Evolutionary conservation across 2,113 vertebrate genomes (phyloP).

Genomic region (Ploceus nigricollis): DNA sequence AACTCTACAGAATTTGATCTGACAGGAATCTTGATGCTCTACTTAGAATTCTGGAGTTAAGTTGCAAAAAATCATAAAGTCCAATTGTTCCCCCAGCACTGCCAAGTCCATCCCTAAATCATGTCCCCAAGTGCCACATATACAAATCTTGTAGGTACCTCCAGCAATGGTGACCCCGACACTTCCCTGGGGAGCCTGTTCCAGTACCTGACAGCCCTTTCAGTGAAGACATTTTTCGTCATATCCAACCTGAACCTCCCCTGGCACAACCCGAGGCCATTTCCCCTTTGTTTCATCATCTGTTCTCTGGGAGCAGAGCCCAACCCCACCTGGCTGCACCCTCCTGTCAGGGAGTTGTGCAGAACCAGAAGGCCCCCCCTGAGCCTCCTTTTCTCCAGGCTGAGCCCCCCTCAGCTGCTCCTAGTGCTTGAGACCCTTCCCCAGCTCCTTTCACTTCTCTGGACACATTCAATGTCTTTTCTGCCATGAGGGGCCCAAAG

Average conservation of each 20-base stretch:
- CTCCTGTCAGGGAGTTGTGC: neutral
- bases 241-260: neutral
- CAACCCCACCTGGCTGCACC: rapidly evolving
- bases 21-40: neutral
- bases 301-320: neutral
- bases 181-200: neutral
- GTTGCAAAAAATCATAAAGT: neutral
- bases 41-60: neutral
- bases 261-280: neutral
- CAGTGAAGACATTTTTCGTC: neutral
- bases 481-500: neutral
- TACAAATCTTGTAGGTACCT: neutral
- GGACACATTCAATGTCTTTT: neutral
- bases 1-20: neutral
- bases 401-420: neutral
- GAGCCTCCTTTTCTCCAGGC: neutral
- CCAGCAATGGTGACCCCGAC: neutral
- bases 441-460: neutral
- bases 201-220: neutral
- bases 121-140: neutral
- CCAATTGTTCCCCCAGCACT: neutral
- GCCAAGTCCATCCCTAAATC: neutral
- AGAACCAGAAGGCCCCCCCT: neutral
- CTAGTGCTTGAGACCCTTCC: neutral
- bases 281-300: neutral